Base-by-base conservation (phyloP, 1,140 invertebrate species). In the Portunus trituberculatus region DNA sequence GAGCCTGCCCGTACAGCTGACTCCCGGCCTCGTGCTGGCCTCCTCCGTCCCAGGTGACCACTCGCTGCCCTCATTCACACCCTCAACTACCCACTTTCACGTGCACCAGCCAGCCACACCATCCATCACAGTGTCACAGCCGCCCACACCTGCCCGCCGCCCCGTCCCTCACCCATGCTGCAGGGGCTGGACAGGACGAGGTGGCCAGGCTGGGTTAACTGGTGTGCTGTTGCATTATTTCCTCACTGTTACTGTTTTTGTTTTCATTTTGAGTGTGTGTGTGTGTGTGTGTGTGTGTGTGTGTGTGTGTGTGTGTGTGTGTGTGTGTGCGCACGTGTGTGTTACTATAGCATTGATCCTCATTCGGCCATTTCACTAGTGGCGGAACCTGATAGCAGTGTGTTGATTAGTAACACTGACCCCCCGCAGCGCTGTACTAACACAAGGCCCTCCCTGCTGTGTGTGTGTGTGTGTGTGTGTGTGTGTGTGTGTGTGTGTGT, bases 401-500 rank as follows among this genome's bases (percentile, higher is more conserved):
- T 39, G 39, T 39, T 39, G 39, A 39, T 39, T 39, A 39, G 39
- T 39, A 39, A 39, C 1, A 39, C 39, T 39, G 39, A 39, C 39
- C 39, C 39, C 39, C 39, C 39, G 39, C 39, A 39, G 39, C 39
- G 39, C 39, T 39, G 39, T 39, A 39, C 39, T 39, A 39, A 39
- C 39, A 39, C 39, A 6, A 8, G 6, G 83, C 83, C 39, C 39
- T 6, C 39, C 39, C 6, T 39, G 39, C 1, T 89, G 88, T 89
- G 88, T 89, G 88, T 89, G 31, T 89, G 88, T 89, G 88, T 92
- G 91, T 92, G 59, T 45, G 91, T 92, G 67, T 82, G 0, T 10
- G 39, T 89, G 88, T 89, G 88, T 89, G 88, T 89, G 31, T 89
- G 88, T 89, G 88, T 92, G 91, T 92, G 59, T 45, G 91, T 92